phyloP scores from a whole-genome alignment of 30 jellyfish, hydroid and myxozoan species.

The Clytia hemisphaerica region DNA sequence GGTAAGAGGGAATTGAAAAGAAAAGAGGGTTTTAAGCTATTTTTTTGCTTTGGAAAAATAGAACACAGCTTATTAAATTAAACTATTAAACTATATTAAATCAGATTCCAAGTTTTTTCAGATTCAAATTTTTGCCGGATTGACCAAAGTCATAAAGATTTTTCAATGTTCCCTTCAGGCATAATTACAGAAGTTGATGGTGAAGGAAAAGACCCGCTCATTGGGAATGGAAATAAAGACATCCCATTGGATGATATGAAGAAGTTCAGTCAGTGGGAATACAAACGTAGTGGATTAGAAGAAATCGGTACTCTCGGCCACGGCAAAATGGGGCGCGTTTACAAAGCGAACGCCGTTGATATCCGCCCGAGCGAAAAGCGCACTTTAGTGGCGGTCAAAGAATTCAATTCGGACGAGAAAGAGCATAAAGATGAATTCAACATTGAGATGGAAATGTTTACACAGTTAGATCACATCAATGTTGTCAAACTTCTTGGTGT shows the following conservation, averaged over 20 bases:
- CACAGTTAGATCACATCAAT: slow-evolving; percentile 51
- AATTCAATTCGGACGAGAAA: slow-evolving; percentile 38
- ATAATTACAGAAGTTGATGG: slow-evolving; percentile 69
- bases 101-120: neutral
- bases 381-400: slow-evolving; percentile 72
- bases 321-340: slow-evolving; percentile 82
- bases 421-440: slow-evolving; percentile 56
- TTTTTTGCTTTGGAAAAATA: too few relatives aligned
- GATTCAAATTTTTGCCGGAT: neutral
- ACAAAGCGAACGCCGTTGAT: slow-evolving; percentile 70
- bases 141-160: too few relatives aligned
- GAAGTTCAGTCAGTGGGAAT: slow-evolving; percentile 40
- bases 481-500: slow-evolving; percentile 67
- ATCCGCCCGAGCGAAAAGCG: slow-evolving; percentile 39
- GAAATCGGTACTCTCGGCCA: slow-evolving; percentile 55
- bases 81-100: too few relatives aligned
- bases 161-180: slow-evolving; percentile 33
- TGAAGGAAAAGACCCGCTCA: slow-evolving; percentile 68
- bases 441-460: slow-evolving; percentile 58
- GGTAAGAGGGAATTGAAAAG: too few relatives aligned
- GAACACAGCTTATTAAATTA: too few relatives aligned
- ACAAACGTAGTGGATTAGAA: slow-evolving; percentile 51
- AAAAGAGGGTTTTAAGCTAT: too few relatives aligned
- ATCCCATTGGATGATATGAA: slow-evolving; percentile 34
- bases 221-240: slow-evolving; percentile 50